These are phyloP conservation scores for Scyliorhinus canicula DNA, from an alignment of 2,797 vertebrate genomes.

Conservation along the genomic window DNA sequence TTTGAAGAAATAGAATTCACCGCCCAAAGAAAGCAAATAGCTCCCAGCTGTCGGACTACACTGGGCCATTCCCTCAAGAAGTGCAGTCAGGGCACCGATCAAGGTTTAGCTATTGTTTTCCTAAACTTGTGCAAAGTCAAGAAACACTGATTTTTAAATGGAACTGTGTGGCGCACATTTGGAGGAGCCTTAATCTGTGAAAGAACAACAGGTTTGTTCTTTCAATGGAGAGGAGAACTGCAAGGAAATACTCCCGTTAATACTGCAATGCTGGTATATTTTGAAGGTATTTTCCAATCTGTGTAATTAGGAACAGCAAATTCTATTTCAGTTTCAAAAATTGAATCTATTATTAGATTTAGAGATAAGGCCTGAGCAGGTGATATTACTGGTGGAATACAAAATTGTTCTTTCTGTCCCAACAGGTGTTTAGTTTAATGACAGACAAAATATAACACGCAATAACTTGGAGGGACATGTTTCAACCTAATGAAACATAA, in stretches of 20 bases:
- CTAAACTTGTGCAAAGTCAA: constrained; percentile 51
- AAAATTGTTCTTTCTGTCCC: constrained; percentile 43
- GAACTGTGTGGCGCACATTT: constrained; percentile 43
- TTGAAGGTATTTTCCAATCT: no score
- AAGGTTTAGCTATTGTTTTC: constrained; percentile 60
- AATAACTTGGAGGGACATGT: not conserved
- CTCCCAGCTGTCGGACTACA: constrained; percentile 44
- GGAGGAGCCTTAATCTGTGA: constrained; percentile 47
- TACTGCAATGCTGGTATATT: constrained; percentile 52
- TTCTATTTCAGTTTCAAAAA: constrained; percentile 43
- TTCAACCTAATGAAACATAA: not conserved
- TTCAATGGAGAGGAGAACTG: constrained; percentile 35
- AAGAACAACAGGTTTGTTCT: constrained; percentile 39
- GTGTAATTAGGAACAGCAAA: constrained; percentile 43
- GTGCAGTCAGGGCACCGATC: constrained; percentile 49
- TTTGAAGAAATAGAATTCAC: constrained; percentile 41
- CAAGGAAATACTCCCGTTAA: constrained; percentile 50
- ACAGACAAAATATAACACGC: not conserved
- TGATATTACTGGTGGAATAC: constrained; percentile 42
- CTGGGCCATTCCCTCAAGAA: constrained; percentile 44
- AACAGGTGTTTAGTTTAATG: constrained; percentile 42
- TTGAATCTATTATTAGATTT: constrained; percentile 44
- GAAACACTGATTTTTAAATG: constrained; percentile 40
- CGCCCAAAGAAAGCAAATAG: constrained; percentile 41
- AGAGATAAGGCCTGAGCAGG: constrained; percentile 42